phyloP scores from a whole-genome alignment of 1,140 invertebrate genomes.

The Lysiphlebus fabarum region DNA sequence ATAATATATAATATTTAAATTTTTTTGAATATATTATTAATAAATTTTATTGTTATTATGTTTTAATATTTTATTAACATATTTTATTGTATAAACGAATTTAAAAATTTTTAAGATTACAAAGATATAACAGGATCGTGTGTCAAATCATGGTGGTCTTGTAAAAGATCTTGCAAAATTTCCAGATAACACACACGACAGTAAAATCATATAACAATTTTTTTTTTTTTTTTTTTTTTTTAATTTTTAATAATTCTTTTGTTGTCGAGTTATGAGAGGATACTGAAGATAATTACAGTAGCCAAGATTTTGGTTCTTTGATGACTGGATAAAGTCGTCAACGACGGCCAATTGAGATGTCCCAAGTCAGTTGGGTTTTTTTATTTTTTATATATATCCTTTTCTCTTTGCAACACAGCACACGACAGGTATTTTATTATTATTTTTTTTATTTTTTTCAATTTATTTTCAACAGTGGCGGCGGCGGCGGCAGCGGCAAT shows the following conservation, averaged over 20 bases:
- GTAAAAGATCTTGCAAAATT: conserved; percentile 37
- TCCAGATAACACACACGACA: conserved; percentile 39
- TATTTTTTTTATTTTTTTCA: too few relatives aligned
- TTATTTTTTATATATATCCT: too few relatives aligned
- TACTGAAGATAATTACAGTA: conserved; percentile 11
- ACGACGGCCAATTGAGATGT: conserved; percentile 22
- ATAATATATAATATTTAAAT: too few relatives aligned
- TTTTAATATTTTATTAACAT: conserved; percentile 20
- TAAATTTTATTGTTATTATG: conserved; percentile 39
- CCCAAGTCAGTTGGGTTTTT: too few relatives aligned
- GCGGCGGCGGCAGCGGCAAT: too few relatives aligned
- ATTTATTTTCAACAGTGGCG: too few relatives aligned
- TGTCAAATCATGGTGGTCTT: conserved; percentile 43
- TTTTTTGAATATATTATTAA: too few relatives aligned
- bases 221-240: conserved; percentile 13
- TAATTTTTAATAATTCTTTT: conserved; percentile 9
- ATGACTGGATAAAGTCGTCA: conserved; percentile 20
- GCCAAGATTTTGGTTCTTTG: conserved; percentile 18
- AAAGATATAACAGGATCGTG: conserved; percentile 43
- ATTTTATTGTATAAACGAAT: not conserved
- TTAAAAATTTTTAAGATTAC: conserved; percentile 13
- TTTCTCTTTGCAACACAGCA: too few relatives aligned
- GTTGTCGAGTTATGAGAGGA: conserved; percentile 1
- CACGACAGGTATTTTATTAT: too few relatives aligned
- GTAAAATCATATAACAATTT: conserved; percentile 34